Base-by-base conservation (phyloP, 2,888 invertebrate genomes). In the Polylopha cassiicola region DNA sequence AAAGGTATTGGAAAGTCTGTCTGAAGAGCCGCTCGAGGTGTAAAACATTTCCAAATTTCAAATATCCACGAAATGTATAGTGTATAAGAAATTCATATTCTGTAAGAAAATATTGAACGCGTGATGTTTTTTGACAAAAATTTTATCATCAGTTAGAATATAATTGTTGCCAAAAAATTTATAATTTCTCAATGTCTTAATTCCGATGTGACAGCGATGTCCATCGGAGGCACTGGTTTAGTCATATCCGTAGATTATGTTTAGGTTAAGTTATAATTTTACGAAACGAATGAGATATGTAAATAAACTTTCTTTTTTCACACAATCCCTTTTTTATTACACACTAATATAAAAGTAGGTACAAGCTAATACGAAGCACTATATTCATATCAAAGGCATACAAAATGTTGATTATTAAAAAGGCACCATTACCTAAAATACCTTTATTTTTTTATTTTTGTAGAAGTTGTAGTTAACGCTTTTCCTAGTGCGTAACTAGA, bases 151-250 rank as follows among this genome's bases (percentile, higher is more conserved):
- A 5, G 7, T n/a, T 23, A 33, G 28, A 53, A 27, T 48, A 49
- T 53, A 58, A 55, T 53, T 65, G 55, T 73, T 77, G 78, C 71
- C 74, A 75, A 78, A 74, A 74, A 65, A 55, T 57, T 52, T 49
- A 51, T 51, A 54, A 53, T 55, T 44, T 62, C 54, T 58, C 58
- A 58, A 60, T 58, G 56, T 43, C 57, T 49, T 47, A 60, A 55
- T 74, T 80, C 79, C 74, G 73, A 70, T 63, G 54, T 66, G 54
- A 76, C 73, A 77, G 9, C 20, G n/a, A n/a, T n/a, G n/a, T n/a
- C n/a, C n/a, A n/a, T n/a, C n/a, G n/a, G 7, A n/a, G 3, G 29
- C 8, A 8, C 27, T 2, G 63, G 64, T 64, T 70, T 75, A 81
- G 82, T 81, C 73, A 74, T 79, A 73, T 58, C 61, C 52, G 48